Evolutionary conservation across 1,140 invertebrate species (phyloP), one percentile per base, ranked within the genome.

Genomic region (Campoletis sonorensis): DNA sequence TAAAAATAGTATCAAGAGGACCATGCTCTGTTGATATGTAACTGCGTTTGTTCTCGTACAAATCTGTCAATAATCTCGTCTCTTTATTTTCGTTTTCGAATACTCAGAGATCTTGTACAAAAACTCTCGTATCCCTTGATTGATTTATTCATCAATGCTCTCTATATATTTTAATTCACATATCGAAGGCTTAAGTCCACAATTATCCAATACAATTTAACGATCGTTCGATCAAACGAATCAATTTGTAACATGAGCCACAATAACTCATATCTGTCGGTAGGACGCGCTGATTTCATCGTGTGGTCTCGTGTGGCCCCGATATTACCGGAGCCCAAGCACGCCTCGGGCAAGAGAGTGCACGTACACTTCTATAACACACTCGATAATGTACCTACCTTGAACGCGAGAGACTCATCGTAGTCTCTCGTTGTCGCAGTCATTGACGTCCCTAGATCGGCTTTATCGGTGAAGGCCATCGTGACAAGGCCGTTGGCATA

Each of bases 401-500:
- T 77, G 73, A 77, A 58, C 73, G 73, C 61, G 61, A 27, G 49
- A 77, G 54, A 77, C 73, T 64, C 54, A 80, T 70, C 33, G 40
- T 26, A 33, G 23, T 21, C 37, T 64, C 54, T 64, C 23, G 51
- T 64, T 64, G 73, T 37, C 27, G 73, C 51, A 77, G 79, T 37
- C 79, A 80, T 80, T 73, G 79, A 61, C 70, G 27, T 80, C 30
- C 79, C 70, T 58, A 72, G 51, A 21, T 70, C 37, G 79, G 67
- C 51, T 80, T 80, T 80, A 80, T 80, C 79, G 79, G 79, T 80
- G 79, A 80, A 80, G 79, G 79, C 70, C 79, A 61, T 80, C 49
- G 51, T 77, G 16, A 37, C 68, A 64, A 80, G 79, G 78, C 26
- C 64, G 49, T 37, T 16, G 51, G 21, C 4, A n/a, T 72, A 33